Evolutionary conservation across 2,797 vertebrate species (phyloP).

Genomic region (Microctenopoma steveboyesi): DNA sequence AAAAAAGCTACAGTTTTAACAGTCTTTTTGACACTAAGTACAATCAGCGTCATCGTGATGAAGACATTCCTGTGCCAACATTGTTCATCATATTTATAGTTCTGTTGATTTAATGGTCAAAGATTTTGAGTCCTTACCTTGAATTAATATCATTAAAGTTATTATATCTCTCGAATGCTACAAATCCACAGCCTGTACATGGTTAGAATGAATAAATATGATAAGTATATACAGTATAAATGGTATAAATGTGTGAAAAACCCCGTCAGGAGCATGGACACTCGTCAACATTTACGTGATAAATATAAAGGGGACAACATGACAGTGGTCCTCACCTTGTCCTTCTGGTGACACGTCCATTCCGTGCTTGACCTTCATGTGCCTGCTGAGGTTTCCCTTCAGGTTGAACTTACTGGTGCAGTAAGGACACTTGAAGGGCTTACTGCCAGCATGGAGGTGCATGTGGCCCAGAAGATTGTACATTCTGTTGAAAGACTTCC

Average conservation of each 20-base stretch:
- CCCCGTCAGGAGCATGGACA: not conserved
- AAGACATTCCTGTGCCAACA: not conserved
- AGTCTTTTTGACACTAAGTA: not conserved
- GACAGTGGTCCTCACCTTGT: conserved; percentile 84
- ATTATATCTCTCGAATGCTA: too few species aligned
- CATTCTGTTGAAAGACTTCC: conserved; percentile 98
- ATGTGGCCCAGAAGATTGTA: conserved; percentile 99
- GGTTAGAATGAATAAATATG: not conserved
- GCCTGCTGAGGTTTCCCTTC: conserved; percentile 97
- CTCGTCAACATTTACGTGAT: not conserved
- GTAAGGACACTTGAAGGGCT: conserved; percentile 98
- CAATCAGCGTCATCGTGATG: not conserved
- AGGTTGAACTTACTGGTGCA: conserved; percentile 99
- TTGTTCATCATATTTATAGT: not conserved
- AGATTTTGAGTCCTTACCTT: not conserved
- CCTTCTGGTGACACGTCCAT: conserved; percentile 96
- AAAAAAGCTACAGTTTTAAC: not conserved
- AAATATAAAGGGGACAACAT: not conserved
- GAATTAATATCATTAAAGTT: not conserved
- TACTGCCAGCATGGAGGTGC: conserved; percentile 97
- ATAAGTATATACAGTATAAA: too few species aligned
- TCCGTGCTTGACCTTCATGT: conserved; percentile 99
- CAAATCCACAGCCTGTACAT: too few species aligned
- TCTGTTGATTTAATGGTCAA: too few species aligned
- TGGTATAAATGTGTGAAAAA: too few species aligned